Evolutionary conservation across 2,797 vertebrate species (phyloP), one percentile per base, ranked within the genome.

Genomic region (Neoniphon sammara): DNA sequence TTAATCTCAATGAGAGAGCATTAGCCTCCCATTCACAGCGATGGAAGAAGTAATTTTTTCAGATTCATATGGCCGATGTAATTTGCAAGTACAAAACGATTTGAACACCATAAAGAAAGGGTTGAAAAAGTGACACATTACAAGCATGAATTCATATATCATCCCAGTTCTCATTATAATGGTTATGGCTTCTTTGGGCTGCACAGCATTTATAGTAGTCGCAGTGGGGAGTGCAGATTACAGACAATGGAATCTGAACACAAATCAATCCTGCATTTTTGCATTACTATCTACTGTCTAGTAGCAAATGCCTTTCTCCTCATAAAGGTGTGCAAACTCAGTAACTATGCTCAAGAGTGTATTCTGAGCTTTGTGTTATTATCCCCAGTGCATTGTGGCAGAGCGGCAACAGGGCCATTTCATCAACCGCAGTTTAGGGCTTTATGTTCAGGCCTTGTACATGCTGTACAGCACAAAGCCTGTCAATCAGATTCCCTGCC

Each of bases 41-140:
- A 80, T 52, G 76, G 73, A 83, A 50, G 44, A 83, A 82, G 67
- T 82, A 25, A 70, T 80, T 81, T 71, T n/a, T 36, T 64, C 70
- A 67, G 67, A 77, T 73, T 56, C 61, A 76, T 39, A 66, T 50
- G 64, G 55, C 36, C 0, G 30, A 67, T 1, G 20, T 60, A 23
- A 74, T 77, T 62, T 66, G n/a, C 15, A 60, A 73, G 47, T 30
- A 27, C 17, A 39, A 57, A 56, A 83, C 61, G n/a, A 42, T 25
- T 17, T 57, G 34, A 68, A 77, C 69, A 39, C 60, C 50, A 68
- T 73, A 39, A 80, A 69, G 23, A 73, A 70, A 57, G 50, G 25
- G 21, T 59, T 61, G 18, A 59, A 77, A 71, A 82, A 23, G 14
- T 60, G 49, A 69, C 21, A 49, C 31, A 70, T 63, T 58, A 52